Evolutionary conservation across 2,113 vertebrate species (phyloP).

Genomic region (Oxyruncus cristatus): DNA sequence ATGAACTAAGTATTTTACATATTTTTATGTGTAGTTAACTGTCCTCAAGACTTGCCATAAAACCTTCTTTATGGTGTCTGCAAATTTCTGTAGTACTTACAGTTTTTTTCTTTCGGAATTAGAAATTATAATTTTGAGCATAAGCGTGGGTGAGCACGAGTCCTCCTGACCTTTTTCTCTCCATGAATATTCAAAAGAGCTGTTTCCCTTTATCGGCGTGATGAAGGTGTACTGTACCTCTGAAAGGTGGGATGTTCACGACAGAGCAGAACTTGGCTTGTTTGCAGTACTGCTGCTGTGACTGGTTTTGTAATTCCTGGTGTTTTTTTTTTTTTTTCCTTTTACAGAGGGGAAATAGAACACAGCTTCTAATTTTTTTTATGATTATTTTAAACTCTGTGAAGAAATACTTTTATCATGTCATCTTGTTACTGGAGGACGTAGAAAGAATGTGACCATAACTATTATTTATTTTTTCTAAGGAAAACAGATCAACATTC

Average conservation of each 20-base stretch:
- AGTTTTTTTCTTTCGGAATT: not conserved
- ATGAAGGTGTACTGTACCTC: not conserved
- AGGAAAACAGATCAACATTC: slow-evolving; percentile 16
- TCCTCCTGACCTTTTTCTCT: not conserved
- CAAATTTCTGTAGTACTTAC: not conserved
- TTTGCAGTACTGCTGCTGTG: not conserved
- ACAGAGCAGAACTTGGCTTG: not conserved
- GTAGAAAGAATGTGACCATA: not conserved
- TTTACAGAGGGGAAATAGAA: not conserved
- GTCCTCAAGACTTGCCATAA: not conserved
- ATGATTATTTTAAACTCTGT: not conserved
- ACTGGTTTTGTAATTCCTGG: not conserved
- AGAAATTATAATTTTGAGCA: not conserved
- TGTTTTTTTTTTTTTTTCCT: not conserved
- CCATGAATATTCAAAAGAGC: not conserved
- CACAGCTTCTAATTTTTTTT: not conserved
- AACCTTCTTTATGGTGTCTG: not conserved
- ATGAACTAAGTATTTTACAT: not conserved
- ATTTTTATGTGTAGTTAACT: not conserved
- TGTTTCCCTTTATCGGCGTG: not conserved
- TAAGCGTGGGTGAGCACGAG: not conserved
- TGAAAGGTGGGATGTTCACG: not conserved
- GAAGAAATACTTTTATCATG: not conserved
- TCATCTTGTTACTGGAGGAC: not conserved
- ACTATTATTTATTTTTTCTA: not conserved